Conservation (phyloP, 2,113 vertebrate genomes). For the Suncus etruscus region DNA sequence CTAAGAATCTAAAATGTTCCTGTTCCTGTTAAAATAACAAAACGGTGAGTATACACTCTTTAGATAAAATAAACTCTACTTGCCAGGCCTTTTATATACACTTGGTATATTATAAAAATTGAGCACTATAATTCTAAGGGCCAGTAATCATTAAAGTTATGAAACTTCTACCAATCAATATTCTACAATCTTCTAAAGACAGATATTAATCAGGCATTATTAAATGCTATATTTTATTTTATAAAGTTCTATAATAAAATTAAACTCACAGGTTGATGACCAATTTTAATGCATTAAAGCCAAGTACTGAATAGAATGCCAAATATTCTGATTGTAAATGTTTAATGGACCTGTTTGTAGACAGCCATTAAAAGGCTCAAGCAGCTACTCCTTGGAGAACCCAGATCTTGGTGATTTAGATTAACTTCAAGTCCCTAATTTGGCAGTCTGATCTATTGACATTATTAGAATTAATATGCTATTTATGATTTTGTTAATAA, state of each 20-base stretch:
- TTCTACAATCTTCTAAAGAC: not conserved
- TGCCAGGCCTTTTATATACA: conserved; percentile 14
- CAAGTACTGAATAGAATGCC: too few species aligned
- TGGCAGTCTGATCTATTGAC: too few species aligned
- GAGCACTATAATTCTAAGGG: conserved; percentile 24
- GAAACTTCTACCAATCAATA: not conserved
- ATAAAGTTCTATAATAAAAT: not conserved
- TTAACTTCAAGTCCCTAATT: too few species aligned
- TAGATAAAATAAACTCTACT: conserved; percentile 46
- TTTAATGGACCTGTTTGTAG: too few species aligned
- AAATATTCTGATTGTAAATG: too few species aligned
- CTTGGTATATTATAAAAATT: conserved; percentile 29
- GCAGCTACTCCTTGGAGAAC: too few species aligned
- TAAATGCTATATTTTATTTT: conserved; percentile 15
- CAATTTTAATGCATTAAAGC: too few species aligned
- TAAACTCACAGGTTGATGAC: not conserved
- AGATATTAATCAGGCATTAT: not conserved
- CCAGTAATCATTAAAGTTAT: not conserved
- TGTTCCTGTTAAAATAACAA: conserved; percentile 26
- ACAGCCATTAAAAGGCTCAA: too few species aligned
- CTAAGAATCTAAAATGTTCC: conserved; percentile 20
- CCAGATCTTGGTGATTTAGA: too few species aligned
- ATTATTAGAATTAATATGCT: too few species aligned
- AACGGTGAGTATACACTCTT: not conserved
- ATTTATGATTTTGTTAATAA: too few species aligned